Percentiles rank a stretch among this genome's conserved stretches.
phyloP scores from a whole-genome alignment of 1,140 invertebrate species.

The Chrysomallon squamiferum region DNA sequence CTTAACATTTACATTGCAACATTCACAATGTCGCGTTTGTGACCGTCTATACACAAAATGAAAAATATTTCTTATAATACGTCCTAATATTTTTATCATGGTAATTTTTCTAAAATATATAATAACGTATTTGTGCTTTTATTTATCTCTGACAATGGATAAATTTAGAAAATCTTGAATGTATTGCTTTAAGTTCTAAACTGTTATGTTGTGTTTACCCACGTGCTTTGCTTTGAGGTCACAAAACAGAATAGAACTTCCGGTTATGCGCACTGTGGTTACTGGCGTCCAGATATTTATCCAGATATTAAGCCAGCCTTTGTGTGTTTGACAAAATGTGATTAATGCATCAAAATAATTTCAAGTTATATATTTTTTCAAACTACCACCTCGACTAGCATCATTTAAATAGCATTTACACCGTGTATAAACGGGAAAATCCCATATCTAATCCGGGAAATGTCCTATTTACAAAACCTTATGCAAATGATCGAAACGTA shows the following conservation, averaged over 20 bases:
- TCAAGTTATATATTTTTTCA: neutral
- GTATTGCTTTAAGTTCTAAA: too few species aligned
- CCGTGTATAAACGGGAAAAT: slow-evolving; percentile 21
- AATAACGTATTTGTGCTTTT: too few species aligned
- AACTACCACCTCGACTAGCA: neutral
- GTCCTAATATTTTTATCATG: too few species aligned
- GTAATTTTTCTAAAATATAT: too few species aligned
- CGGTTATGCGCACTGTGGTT: slow-evolving; percentile 32
- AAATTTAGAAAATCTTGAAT: too few species aligned
- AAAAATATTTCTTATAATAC: too few species aligned
- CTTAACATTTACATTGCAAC: too few species aligned
- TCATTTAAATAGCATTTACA: neutral
- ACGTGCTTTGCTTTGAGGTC: slow-evolving; percentile 18
- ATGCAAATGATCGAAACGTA: slow-evolving; percentile 50
- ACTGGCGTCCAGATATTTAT: slow-evolving; percentile 32
- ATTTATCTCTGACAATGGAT: too few species aligned
- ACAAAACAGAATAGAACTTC: slow-evolving; percentile 23
- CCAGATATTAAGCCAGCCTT: slow-evolving; percentile 38
- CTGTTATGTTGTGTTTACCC: slow-evolving; percentile 6
- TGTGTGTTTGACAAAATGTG: slow-evolving; percentile 13
- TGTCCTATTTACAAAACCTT: slow-evolving; percentile 20
- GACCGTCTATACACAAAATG: too few species aligned
- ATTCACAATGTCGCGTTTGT: too few species aligned
- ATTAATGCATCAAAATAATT: slow-evolving; percentile 2
- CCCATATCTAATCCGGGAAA: slow-evolving; percentile 20